phyloP scores from a whole-genome alignment of 2,113 vertebrate genomes.

The Lathamus discolor region DNA sequence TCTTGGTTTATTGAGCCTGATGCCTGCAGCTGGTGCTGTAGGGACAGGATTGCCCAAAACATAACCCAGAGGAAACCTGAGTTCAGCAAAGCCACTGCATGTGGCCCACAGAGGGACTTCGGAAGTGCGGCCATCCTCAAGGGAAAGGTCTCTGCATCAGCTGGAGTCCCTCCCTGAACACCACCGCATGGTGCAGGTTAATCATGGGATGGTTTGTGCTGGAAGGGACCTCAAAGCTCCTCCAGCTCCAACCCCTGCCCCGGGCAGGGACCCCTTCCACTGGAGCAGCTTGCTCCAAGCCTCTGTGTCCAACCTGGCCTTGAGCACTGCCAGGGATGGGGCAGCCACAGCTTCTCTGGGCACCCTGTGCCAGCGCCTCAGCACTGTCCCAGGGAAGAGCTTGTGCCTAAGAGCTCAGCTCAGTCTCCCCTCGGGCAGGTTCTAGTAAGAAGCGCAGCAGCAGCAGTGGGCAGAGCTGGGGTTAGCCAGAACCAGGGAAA shows the following conservation, averaged over 20 bases:
- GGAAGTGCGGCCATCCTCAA: neutral
- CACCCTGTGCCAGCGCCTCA: neutral
- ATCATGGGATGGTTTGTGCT: neutral
- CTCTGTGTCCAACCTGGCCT: no score
- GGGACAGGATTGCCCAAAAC: neutral
- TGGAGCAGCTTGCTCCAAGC: neutral
- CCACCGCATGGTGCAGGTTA: neutral
- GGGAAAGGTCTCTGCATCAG: neutral
- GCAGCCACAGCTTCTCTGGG: no score
- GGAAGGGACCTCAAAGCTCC: neutral
- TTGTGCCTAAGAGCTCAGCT: neutral
- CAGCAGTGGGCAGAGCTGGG: neutral
- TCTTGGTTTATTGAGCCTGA: neutral
- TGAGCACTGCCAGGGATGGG: no score
- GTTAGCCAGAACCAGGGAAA: neutral
- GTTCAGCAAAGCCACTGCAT: neutral
- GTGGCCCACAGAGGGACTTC: neutral
- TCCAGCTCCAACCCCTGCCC: neutral
- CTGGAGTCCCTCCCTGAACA: neutral
- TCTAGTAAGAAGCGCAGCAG: neutral
- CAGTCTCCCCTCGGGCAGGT: neutral
- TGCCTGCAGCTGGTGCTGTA: neutral
- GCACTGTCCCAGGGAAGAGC: neutral
- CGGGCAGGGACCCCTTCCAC: neutral
- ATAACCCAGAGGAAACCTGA: neutral